Evolutionary conservation across 2,888 invertebrate species (phyloP).

Genomic region (Sphinx pinastri): DNA sequence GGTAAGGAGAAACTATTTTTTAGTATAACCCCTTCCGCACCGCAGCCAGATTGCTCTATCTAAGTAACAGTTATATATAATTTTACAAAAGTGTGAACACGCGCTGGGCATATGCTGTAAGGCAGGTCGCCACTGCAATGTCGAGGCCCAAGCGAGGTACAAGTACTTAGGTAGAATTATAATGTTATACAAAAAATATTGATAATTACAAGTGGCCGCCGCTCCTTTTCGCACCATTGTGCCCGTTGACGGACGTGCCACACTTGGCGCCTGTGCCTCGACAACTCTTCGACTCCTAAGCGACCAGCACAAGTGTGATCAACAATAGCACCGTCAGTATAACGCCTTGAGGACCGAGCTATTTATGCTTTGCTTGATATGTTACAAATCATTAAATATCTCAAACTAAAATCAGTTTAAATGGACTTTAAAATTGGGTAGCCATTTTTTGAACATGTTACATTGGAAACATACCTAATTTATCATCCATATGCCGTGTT

Average conservation of each 20-base stretch:
- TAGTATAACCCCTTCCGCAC: not conserved
- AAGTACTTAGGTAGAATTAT: too few species aligned
- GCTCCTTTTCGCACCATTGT: too few species aligned
- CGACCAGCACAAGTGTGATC: conserved; percentile 26
- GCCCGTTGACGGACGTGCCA: too few species aligned
- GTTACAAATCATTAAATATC: not conserved
- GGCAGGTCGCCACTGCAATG: conserved; percentile 29
- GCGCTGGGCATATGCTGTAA: conserved; percentile 43
- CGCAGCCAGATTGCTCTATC: not conserved
- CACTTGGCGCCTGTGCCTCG: too few species aligned
- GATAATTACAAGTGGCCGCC: too few species aligned
- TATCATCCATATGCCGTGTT: too few species aligned
- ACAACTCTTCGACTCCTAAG: too few species aligned
- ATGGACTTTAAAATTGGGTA: not conserved
- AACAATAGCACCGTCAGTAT: conserved; percentile 54
- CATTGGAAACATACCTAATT: too few species aligned
- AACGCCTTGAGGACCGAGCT: conserved; percentile 29
- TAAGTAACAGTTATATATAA: conserved; percentile 4
- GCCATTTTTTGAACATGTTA: too few species aligned
- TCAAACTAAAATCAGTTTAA: not conserved
- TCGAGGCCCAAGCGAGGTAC: not conserved
- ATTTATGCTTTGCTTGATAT: conserved; percentile 18
- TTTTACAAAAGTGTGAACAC: conserved; percentile 9
- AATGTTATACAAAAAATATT: too few species aligned
- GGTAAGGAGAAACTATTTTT: too few species aligned